A percentile compares a stretch with the other conserved stretches of the same genome.
Conservation (phyloP, 2,797 vertebrate species). For the Sus cebifrons region DNA sequence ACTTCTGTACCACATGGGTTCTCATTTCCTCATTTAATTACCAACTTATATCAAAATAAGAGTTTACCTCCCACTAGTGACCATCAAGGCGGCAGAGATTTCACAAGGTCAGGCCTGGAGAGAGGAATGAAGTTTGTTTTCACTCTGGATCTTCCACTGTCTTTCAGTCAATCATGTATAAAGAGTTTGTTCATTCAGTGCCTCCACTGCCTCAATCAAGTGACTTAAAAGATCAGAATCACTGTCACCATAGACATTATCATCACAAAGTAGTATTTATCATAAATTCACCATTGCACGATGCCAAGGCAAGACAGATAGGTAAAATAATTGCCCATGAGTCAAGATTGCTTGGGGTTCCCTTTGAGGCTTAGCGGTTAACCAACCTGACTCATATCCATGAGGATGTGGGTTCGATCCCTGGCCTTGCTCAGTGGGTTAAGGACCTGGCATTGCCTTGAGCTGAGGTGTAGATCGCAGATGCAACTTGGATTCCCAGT, state of each 20-base stretch:
- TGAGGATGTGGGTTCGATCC: too few species aligned
- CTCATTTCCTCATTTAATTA: constrained; percentile 46
- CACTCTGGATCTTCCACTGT: background rate
- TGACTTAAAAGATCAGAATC: background rate
- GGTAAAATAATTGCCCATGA: background rate
- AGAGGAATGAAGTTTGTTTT: background rate
- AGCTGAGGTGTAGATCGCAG: too few species aligned
- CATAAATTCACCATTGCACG: background rate
- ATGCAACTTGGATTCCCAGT: too few species aligned
- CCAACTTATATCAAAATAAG: constrained; percentile 52
- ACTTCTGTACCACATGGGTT: background rate
- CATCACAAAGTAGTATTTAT: background rate
- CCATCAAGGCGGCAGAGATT: background rate
- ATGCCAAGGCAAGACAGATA: background rate
- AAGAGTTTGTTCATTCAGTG: background rate
- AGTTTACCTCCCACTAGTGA: constrained; percentile 21
- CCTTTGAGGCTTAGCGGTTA: too few species aligned
- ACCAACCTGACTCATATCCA: too few species aligned
- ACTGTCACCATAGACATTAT: background rate
- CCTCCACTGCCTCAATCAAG: background rate
- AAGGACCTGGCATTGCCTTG: too few species aligned
- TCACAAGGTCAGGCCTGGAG: background rate
- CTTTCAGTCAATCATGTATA: background rate
- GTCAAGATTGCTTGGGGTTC: background rate
- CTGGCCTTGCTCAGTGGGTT: too few species aligned